Base-by-base conservation (phyloP, 1,140 invertebrate species). In the Atta colombica region DNA sequence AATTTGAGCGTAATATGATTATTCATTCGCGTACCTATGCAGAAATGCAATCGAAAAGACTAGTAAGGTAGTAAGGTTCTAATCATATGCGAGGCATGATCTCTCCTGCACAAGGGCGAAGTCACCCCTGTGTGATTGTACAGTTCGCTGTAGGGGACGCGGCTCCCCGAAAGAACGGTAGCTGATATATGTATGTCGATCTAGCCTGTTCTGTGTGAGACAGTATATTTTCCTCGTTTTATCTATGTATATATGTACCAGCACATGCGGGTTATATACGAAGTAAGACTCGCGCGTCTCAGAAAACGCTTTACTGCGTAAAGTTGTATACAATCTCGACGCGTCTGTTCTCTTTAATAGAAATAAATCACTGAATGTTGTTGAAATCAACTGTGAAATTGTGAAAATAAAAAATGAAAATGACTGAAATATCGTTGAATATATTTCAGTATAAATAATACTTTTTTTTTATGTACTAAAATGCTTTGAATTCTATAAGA, bases 61-160 rank as follows among this genome's bases (percentile, higher is more conserved):
- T 71, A 71, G 58, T 58, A 77, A 21, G 5, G 31, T 71, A 71
- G 58, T 58, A 77, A 21, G 5, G 31, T 21, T 61, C 55, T 77
- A 77, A 66, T 69, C 6, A 35, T 35, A 68, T 66, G 63, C 51
- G 66, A 31, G 35, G 21, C 16, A 31, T 58, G 68, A 74, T 65
- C n/a, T 87, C 82, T 81, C 18, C 39, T 49, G 25, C 12, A 81
- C 3, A 8, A 71, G 61, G 69, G 51, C 25, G 71, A 49, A 68
- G 65, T 65, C 45, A 39, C 53, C 74, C 85, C 69, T 78, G 39
- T 53, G 80, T 92, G 91, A 92, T 92, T 92, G 91, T 91, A 91
- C 89, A 90, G 77, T 91, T 88, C 85, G 77, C 77, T 58, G 28
- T 77, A 75, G 75, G 58, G 86, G 66, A 81, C 55, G 61, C 65